Evolutionary conservation across 2,113 vertebrate species (phyloP), one percentile per base, ranked within the genome.

Genomic region (Leptocoma aspasia): DNA sequence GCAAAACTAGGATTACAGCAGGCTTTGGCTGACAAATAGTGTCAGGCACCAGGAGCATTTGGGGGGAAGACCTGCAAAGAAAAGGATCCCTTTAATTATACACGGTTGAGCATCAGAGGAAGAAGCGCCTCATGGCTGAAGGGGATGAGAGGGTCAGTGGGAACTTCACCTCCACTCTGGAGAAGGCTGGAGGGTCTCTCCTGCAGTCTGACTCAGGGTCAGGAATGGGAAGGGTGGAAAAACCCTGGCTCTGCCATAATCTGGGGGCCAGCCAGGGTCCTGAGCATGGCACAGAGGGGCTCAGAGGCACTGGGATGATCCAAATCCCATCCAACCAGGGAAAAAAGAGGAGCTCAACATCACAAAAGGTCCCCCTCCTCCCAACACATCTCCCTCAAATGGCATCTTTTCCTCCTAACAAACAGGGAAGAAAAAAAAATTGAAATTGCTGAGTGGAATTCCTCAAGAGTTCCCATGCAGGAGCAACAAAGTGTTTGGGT

Each of bases 81-180:
- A 82, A 93, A 90, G 41, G 77, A 87, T 80, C 39, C 27, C 27
- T 77, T 69, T 90, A 82, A 78, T 90, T 82, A 79, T 77, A 65
- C 50, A 7, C 0, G 19, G 75, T 30, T 35, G 76, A 66, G 80
- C 9, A n/a, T 44, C 23, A 5, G 45, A 57, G 60, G 76, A 77
- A 39, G 61, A 35, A 37, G n/a, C 0, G 0, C 4, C 37, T 69
- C 0, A 0, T 15, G 71, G 42, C 28, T 76, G 71, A 41, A 61
- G 1, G 37, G 39, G 59, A 5, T 13, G 63, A 35, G 44, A 17
- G 10, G 35, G 33, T 42, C 85, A 47, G 18, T 23, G 39, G 59
- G 53, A 77, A 39, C 4, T 4, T 53, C 11, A 9, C 16, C 18
- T 70, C 52, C 42, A 2, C 56, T 57, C 79, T 39, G 47, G 37